Conservation (phyloP, 2,797 vertebrate genomes). For the Notolepis coatsorum region DNA sequence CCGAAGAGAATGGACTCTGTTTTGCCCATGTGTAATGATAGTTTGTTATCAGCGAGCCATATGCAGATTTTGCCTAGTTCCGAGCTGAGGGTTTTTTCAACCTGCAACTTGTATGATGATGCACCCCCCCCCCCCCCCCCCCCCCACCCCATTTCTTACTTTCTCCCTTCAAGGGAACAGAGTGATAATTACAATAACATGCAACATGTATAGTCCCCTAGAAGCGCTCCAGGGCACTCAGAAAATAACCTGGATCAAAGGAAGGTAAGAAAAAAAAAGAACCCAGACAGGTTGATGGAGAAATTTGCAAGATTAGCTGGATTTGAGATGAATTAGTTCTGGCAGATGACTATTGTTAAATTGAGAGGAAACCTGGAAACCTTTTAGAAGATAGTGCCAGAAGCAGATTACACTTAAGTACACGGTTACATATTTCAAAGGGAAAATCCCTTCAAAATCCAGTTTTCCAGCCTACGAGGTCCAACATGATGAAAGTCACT, state of each 20-base stretch:
- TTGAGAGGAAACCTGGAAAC: background rate
- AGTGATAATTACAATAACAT: constrained; percentile 49
- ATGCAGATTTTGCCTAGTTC: too few relatives aligned
- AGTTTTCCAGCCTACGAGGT: background rate
- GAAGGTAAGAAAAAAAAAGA: background rate
- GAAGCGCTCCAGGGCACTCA: constrained; percentile 33
- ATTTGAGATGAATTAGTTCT: background rate
- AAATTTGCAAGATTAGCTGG: background rate
- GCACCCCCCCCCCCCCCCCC: constrained; percentile 19
- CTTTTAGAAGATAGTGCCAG: background rate
- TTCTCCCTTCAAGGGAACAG: background rate
- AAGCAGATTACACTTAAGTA: background rate
- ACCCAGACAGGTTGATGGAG: constrained; percentile 6
- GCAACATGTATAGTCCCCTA: constrained; percentile 21
- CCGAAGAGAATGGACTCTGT: too few relatives aligned
- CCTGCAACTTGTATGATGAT: constrained; percentile 17
- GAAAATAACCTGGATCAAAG: constrained; percentile 29
- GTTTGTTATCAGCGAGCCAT: too few relatives aligned
- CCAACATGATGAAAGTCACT: background rate
- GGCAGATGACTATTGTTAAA: too few relatives aligned
- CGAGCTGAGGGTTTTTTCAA: too few relatives aligned
- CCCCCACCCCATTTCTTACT: background rate
- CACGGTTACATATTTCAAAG: background rate
- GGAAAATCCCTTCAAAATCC: background rate
- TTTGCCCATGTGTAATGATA: too few relatives aligned